Evolutionary conservation across 2,113 vertebrate genomes (phyloP), one percentile per base, ranked within the genome.

Genomic region (Origma solitaria): DNA sequence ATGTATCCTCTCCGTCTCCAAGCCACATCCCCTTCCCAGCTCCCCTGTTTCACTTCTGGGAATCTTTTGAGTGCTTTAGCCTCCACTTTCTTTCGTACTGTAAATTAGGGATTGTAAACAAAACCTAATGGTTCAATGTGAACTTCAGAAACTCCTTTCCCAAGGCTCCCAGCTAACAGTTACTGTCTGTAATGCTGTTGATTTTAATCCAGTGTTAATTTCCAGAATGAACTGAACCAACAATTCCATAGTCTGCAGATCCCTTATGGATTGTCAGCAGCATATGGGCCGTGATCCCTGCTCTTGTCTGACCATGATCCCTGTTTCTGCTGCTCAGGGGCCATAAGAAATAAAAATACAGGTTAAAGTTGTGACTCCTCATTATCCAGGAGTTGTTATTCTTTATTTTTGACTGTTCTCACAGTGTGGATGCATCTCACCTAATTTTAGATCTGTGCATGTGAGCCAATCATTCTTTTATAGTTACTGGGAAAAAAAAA

Each of bases 21-120:
- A 96, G 92, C 95, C 94, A 93, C 93, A 95, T 96, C 95, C 95
- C 95, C 87, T 94, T 61, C 93, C 62, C 84, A 77, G 94, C 83
- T 95, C 66, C 84, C 1, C 15, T 54, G 1, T 77, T 79, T 94
- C 93, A 69, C 95, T 96, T 96, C 94, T 96, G 95, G 95, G 95
- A 95, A 90, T 90, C 93, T 96, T 95, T 73, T 88, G 95, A 96
- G 95, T 96, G 95, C 93, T 95, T 97, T 72, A 73, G 90, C 60
- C 89, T 95, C 87, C 47, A 66, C 75, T 96, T 91, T 91, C n/a
- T 92, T 82, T 70, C 57, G 10, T 76, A 42, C 64, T 70, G 90
- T 72, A 92, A 97, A 94, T 91, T 77, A 88, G 87, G 93, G 35
- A 81, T 58, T 96, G 90, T 97, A 96, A 97, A 95, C 92, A 95